Base-by-base conservation (phyloP, 2,113 vertebrate species). In the Neomonachus schauinslandi region DNA sequence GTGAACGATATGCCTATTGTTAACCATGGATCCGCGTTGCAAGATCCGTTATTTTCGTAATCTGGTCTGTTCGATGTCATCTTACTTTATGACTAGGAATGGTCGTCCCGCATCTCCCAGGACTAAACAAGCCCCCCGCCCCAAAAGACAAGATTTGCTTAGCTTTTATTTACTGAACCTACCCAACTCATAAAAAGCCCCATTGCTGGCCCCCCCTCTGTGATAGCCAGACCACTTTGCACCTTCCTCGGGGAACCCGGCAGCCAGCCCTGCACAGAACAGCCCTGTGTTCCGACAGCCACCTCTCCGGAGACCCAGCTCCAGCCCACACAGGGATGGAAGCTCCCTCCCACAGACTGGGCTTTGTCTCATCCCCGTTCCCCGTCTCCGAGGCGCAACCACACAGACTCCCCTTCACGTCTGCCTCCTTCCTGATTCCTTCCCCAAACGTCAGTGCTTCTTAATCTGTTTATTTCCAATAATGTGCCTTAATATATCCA, bases 1-100 rank as follows among this genome's bases (percentile, higher is more conserved):
- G n/a, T n/a, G 11, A 65, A 24, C 0, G 10, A 0, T 1, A 3
- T 5, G 14, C 22, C n/a, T 24, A 1, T 39, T 24, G 36, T 72
- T 21, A 14, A 61, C 3, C 7, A 10, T 9, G 26, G n/a, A 42
- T 74, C 31, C 33, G 4, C 9, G 65, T 53, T 26, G 2, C 46
- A 59, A 5, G 61, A 59, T 3, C 14, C 31, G 19, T 8, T 5
- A 28, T 59, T 49, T 59, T 18, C 14, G 59, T 31, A 15, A 5
- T 22, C 28, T 28, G 16, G 1, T 49, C 59, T 51, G 19, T 18
- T 24, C 11, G 2, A 36, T 16, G n/a, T 63, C 55, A 1, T 39
- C 46, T 13, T 15, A 49, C 51, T 72, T 82, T 24, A 3, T 24
- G 9, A 18, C 31, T 1, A 26, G 85, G 10, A 39, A 82, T 51